Percentiles rank a stretch among this genome's conserved stretches.
phyloP scores from a whole-genome alignment of 2,888 invertebrate genomes.

The Drosophila suboccidentalis region DNA sequence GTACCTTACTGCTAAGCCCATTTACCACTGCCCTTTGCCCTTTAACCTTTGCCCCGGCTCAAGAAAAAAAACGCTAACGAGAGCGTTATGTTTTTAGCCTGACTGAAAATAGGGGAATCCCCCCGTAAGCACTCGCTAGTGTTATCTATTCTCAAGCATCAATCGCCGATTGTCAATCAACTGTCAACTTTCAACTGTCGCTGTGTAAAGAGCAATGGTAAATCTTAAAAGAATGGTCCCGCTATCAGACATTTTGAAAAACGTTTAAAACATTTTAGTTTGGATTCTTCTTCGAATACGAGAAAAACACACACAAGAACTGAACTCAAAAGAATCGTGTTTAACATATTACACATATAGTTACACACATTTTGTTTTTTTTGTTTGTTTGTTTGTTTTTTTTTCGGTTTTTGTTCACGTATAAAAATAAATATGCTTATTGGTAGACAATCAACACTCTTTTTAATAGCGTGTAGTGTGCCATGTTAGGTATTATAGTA shows the following conservation, averaged over 20 bases:
- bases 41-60: constrained; percentile 58
- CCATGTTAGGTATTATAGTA: constrained; percentile 37
- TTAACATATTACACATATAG: constrained; percentile 53
- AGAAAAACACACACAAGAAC: constrained; percentile 62
- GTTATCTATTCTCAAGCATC: not conserved
- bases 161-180: not conserved
- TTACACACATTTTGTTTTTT: constrained; percentile 21
- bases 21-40: constrained; percentile 85
- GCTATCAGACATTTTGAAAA: constrained; percentile 86
- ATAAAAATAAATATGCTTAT: constrained; percentile 78
- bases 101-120: not conserved
- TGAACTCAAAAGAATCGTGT: constrained; percentile 55
- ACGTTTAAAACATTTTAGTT: constrained; percentile 82
- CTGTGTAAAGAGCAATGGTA: constrained; percentile 85
- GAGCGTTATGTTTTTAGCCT: no score
- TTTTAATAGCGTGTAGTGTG: constrained; percentile 17
- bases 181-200: not conserved
- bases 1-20: constrained; percentile 86
- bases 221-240: constrained; percentile 86
- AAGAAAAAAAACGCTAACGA: no score
- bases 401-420: constrained; percentile 46
- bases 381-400: constrained; percentile 6
- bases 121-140: not conserved
- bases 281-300: constrained; percentile 69
- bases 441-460: constrained; percentile 39